Conservation (phyloP, 2,113 vertebrate species). For the Dipodomys spectabilis region DNA sequence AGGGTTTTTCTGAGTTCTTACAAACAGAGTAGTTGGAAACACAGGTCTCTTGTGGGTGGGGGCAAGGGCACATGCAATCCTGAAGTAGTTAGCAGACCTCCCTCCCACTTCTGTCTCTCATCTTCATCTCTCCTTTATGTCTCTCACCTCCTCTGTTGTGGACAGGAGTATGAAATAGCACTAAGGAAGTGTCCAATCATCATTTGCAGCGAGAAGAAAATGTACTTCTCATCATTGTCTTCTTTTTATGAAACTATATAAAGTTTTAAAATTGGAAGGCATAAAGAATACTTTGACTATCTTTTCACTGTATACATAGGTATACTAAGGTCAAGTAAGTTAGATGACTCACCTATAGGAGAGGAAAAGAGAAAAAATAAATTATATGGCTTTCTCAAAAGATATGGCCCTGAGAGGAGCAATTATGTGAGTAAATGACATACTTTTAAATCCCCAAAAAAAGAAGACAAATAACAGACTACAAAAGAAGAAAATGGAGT, state of each 20-base stretch:
- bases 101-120: not conserved
- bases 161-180: slow-evolving; percentile 3
- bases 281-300: not conserved
- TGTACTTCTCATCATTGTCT: not conserved
- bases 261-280: not conserved
- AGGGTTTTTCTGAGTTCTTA: not conserved
- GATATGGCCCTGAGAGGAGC: not conserved
- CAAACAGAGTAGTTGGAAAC: not conserved
- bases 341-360: slow-evolving; percentile 13
- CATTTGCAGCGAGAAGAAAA: not conserved
- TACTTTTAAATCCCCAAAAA: slow-evolving; percentile 72
- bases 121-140: not conserved
- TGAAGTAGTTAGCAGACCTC: not conserved
- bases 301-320: not conserved
- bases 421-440: slow-evolving; percentile 76
- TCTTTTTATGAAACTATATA: slow-evolving; percentile 37
- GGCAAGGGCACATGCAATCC: not conserved
- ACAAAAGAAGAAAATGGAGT: not conserved
- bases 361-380: slow-evolving; percentile 48
- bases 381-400: slow-evolving; percentile 34
- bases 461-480: slow-evolving; percentile 76
- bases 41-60: accelerated
- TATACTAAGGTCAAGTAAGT: not conserved
- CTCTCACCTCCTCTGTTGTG: not conserved
- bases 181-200: not conserved